These are phyloP conservation scores for Drosophila silvestris DNA, from an alignment of 2,888 invertebrate genomes.

Conservation along the genomic window DNA sequence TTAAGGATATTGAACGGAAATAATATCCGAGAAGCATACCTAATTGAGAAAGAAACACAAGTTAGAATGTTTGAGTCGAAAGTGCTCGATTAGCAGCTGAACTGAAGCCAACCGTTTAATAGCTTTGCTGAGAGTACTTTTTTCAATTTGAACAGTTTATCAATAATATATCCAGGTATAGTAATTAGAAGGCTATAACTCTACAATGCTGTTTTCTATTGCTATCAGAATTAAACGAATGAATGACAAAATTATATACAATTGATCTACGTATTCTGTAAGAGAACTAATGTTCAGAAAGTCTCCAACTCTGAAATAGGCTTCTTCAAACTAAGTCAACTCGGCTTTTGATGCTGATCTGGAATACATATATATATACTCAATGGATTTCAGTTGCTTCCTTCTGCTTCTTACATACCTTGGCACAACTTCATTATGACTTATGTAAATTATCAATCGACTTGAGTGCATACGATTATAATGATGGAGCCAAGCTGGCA, in stretches of 20 bases:
- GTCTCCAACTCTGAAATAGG: neutral
- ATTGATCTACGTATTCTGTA: neutral
- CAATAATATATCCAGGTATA: fast-evolving
- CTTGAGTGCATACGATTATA: neutral
- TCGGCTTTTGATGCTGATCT: neutral
- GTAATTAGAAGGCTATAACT: neutral
- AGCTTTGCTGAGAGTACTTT: neutral
- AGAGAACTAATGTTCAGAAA: neutral
- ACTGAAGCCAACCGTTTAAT: neutral
- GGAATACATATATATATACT: neutral
- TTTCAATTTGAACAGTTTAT: no score
- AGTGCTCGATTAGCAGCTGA: neutral
- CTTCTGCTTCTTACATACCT: neutral
- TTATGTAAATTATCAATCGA: constrained; percentile 5
- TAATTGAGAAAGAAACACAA: neutral
- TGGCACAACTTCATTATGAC: neutral
- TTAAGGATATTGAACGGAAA: constrained; percentile 44
- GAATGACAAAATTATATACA: neutral
- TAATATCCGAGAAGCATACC: constrained; percentile 9
- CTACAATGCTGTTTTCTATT: neutral
- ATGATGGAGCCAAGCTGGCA: neutral
- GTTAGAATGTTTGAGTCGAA: neutral
- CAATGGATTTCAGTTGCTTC: neutral
- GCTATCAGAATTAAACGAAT: neutral
- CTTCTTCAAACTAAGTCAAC: neutral